Evolutionary conservation across 2,113 vertebrate genomes (phyloP), one percentile per base, ranked within the genome.

Genomic region (Pogona vitticeps): DNA sequence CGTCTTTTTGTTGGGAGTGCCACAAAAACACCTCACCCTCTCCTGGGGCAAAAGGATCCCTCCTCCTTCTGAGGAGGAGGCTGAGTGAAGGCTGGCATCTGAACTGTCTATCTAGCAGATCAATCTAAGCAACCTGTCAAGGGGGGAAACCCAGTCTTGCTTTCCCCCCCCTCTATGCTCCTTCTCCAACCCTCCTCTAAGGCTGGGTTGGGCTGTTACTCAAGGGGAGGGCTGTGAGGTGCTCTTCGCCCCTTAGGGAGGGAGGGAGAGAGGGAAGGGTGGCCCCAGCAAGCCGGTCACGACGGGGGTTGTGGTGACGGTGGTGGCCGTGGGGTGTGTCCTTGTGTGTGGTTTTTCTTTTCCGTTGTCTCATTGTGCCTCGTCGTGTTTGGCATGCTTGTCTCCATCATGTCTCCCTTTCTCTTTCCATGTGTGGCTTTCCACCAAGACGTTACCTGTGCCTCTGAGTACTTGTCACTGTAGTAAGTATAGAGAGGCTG

Each of bases 401-500:
- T 96, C 94, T 97, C 94, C 95, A 95, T 95, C 92, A 94, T 3
- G 83, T 97, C 93, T 96, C 94, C 96, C 95, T 97, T 95, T 96
- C 94, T 97, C 91, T 96, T 90, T 93, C 95, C 94, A 92, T 88
- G 93, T 93, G 95, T 96, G 91, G 94, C 96, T 95, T 94, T 96
- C 96, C 91, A 95, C 95, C 90, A 97, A 98, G 98, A 97, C 96
- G 95, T 97, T 96, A 94, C 94, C 94, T 97, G 97, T 93, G 97
- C 92, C 94, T 96, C 96, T 96, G 96, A 97, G 96, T 97, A 94
- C 97, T 97, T 98, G 95, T 97, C 95, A 94, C 95, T 93, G 96
- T 98, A 98, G 97, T 98, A 98, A 98, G 97, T 98, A 98, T 95
- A 95, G 96, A 97, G 93, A 96, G 94, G 91, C 92, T 76, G 15